These are phyloP conservation scores for Meloidogyne floridensis DNA, from an alignment of 1,140 invertebrate species.

Conservation along the genomic window DNA sequence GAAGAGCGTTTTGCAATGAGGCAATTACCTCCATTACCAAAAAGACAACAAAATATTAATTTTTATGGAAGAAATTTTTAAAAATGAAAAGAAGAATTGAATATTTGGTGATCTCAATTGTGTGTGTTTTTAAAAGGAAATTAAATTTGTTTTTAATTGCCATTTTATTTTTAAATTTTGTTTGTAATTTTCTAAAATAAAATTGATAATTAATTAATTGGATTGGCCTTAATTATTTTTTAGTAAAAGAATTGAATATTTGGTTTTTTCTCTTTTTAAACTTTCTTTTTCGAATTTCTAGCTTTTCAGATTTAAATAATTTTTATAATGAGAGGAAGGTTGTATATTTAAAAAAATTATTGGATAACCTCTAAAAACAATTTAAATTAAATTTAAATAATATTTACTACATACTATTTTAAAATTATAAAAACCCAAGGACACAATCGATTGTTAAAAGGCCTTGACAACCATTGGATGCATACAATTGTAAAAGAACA, in stretches of 20 bases:
- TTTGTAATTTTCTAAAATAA: neutral
- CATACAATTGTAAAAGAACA: neutral
- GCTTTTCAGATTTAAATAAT: too few relatives aligned
- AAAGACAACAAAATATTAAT: slow-evolving; percentile 14
- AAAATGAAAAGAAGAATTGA: neutral
- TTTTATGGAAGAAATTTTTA: slow-evolving; percentile 23
- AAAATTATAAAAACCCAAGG: neutral
- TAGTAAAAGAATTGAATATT: too few relatives aligned
- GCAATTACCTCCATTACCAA: slow-evolving; percentile 37
- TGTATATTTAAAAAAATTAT: too few relatives aligned
- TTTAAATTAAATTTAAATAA: too few relatives aligned
- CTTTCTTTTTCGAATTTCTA: too few relatives aligned
- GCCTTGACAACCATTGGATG: neutral
- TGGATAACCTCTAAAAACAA: too few relatives aligned
- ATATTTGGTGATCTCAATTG: slow-evolving; percentile 10
- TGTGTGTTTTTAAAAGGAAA: too few relatives aligned
- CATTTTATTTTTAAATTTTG: neutral
- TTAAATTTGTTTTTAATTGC: neutral
- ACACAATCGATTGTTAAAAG: neutral
- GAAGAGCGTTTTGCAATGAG: slow-evolving; percentile 46
- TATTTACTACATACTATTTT: too few relatives aligned
- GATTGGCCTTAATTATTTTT: too few relatives aligned
- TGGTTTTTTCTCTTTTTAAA: too few relatives aligned
- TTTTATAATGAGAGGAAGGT: too few relatives aligned
- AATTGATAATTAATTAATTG: neutral